Evolutionary conservation across 1,140 invertebrate genomes (phyloP), one percentile per base, ranked within the genome.

Genomic region (Coenobita brevimanus): DNA sequence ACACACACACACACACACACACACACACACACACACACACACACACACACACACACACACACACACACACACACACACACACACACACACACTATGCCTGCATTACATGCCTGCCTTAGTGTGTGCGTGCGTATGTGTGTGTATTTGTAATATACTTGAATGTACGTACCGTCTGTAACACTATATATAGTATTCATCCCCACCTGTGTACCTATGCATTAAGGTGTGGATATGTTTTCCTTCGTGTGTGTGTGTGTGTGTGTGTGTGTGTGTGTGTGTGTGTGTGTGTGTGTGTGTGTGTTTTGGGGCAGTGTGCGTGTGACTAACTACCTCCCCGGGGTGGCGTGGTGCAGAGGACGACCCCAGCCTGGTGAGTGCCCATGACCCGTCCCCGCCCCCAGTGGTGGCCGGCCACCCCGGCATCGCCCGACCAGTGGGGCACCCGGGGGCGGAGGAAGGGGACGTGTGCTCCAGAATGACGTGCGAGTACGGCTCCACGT

Each of bases 401-500:
- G 64, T 80, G 80, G 80, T 71, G 21, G 83, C 60, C 41, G 84
- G 76, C 6, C 84, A 75, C 21, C 84, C 73, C 10, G 76, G 64
- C 0, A 60, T 30, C 27, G 76, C 50, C 15, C 76, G 54, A 62
- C 76, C 84, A 8, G 38, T 81, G n/a, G 75, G 43, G 57, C 84
- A 79, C 6, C 73, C 69, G 10, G 73, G 60, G 0, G 57, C 50
- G 24, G 79, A 82, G 60, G 80, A 62, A 17, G 30, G 30, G 27
- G 84, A 87, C 76, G 84, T 81, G 84, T 87, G 84, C 64, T 57
- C 84, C 27, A 95, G 96, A 89, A 96, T 97, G 82, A 95, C 95
- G 76, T 98, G 97, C 92, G 95, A 96, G 91, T 97, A 95, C 92
- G 96, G 96, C 69, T 97, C 96, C 21, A 96, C 95, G 80, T 97